Evolutionary conservation across 2,888 invertebrate genomes (phyloP).

Genomic region (Eupithecia dodoneata): DNA sequence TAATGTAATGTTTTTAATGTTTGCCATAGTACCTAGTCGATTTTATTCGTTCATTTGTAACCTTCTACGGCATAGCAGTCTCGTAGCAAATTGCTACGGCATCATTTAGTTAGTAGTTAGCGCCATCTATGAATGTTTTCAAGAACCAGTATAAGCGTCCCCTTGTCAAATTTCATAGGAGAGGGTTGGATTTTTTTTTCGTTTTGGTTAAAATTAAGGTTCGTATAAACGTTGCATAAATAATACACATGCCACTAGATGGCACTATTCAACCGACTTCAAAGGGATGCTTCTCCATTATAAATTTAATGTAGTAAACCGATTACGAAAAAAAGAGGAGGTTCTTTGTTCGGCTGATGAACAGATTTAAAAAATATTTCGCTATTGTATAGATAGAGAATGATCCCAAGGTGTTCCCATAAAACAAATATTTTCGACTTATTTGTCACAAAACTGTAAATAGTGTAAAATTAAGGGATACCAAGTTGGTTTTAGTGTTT

Average conservation of each 20-base stretch:
- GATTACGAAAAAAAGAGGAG: too few species aligned
- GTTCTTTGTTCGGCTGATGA: too few species aligned
- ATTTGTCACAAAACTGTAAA: too few species aligned
- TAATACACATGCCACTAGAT: slow-evolving; percentile 22
- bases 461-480: too few species aligned
- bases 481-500: too few species aligned
- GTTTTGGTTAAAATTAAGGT: background rate
- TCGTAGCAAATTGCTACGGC: slow-evolving; percentile 17
- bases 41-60: background rate
- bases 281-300: background rate
- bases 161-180: background rate
- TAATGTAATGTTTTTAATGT: too few species aligned
- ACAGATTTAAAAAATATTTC: background rate
- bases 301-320: background rate
- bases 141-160: slow-evolving; percentile 12
- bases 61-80: slow-evolving; percentile 13
- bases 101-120: background rate
- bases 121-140: slow-evolving; percentile 24
- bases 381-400: background rate
- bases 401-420: too few species aligned
- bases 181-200: background rate
- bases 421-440: too few species aligned
- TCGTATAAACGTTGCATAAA: background rate
- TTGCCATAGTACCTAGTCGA: background rate
- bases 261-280: slow-evolving; percentile 9